phyloP scores from a whole-genome alignment of 2,888 invertebrate genomes.

The Bembecia ichneumoniformis region DNA sequence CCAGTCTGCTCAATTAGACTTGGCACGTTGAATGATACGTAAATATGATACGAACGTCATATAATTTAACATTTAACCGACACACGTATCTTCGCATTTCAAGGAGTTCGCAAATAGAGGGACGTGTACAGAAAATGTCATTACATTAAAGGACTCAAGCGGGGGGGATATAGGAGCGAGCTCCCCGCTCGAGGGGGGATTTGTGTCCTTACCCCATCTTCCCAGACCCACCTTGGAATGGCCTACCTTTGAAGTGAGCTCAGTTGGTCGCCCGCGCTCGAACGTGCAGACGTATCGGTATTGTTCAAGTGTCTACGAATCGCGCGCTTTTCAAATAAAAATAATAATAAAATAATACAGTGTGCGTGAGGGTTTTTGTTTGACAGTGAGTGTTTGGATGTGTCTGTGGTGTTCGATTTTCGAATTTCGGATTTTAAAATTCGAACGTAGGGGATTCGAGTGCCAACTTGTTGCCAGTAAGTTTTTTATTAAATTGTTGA shows the following conservation, averaged over 20 bases:
- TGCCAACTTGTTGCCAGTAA: not conserved
- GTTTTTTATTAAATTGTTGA: not conserved
- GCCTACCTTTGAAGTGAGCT: not conserved
- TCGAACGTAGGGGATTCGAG: not conserved
- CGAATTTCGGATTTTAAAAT: not conserved
- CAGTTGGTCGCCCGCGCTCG: not conserved
- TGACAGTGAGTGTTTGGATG: not conserved
- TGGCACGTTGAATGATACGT: too few species aligned
- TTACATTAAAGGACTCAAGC: slow-evolving; percentile 14
- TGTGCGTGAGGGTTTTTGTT: not conserved
- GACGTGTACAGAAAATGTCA: slow-evolving; percentile 17
- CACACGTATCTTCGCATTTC: slow-evolving; percentile 1
- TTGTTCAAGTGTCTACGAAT: not conserved
- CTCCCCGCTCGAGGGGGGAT: slow-evolving; percentile 1
- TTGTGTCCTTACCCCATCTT: slow-evolving; percentile 7
- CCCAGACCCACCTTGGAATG: not conserved
- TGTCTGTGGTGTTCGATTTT: not conserved
- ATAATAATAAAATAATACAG: not conserved
- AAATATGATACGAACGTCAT: too few species aligned
- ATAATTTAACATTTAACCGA: not conserved
- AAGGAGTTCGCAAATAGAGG: slow-evolving; percentile 13
- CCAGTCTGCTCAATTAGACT: too few species aligned
- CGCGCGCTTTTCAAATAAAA: not conserved
- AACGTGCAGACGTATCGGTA: not conserved
- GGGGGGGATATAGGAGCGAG: not conserved